phyloP scores from a whole-genome alignment of 2,888 invertebrate species.

The Noctua janthina region DNA sequence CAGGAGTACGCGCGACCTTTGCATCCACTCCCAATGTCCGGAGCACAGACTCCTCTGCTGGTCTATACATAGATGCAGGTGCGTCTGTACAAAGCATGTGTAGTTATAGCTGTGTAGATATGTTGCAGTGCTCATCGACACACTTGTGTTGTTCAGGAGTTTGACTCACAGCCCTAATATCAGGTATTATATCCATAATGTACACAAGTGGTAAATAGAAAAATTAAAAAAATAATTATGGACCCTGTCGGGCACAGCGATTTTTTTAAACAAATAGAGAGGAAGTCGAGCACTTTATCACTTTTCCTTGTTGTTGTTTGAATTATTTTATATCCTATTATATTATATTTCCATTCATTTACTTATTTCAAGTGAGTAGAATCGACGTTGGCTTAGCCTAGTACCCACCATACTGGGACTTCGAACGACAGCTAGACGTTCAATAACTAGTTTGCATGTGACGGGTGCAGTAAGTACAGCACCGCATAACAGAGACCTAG shows the following conservation, averaged over 20 bases:
- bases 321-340: too few relatives aligned
- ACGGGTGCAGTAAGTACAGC: not conserved
- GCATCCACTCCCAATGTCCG: slow-evolving; percentile 7
- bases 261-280: too few relatives aligned
- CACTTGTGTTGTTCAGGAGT: slow-evolving; percentile 4
- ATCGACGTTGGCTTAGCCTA: not conserved
- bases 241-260: too few relatives aligned
- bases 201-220: too few relatives aligned
- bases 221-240: too few relatives aligned
- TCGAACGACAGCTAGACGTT: not conserved
- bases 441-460: slow-evolving; percentile 4
- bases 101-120: not conserved
- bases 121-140: not conserved
- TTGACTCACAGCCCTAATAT: not conserved
- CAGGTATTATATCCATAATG: not conserved
- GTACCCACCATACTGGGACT: not conserved
- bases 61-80: slow-evolving; percentile 9
- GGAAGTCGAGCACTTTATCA: too few relatives aligned
- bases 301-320: too few relatives aligned
- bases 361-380: not conserved
- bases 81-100: not conserved
- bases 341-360: too few relatives aligned
- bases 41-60: not conserved
- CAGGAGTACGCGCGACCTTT: slow-evolving; percentile 25
- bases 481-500: not conserved